Evolutionary conservation across 1,140 invertebrate species (phyloP).

Genomic region (Zaprionus tsacasi): DNA sequence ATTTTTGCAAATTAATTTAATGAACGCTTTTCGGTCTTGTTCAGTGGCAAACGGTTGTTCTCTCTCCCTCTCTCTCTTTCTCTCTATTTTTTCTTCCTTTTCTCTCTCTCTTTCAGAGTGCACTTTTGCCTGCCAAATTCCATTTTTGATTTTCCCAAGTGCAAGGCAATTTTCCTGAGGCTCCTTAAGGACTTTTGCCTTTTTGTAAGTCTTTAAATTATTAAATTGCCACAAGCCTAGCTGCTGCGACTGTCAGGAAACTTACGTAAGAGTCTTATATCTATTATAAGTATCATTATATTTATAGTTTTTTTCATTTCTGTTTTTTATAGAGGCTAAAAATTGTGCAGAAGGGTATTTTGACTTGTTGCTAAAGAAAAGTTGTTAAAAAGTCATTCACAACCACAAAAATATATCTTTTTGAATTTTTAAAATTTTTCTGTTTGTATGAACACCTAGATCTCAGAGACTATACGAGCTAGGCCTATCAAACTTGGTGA

Average conservation of each 20-base stretch:
- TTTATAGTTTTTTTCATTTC: not conserved
- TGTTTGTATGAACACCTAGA: too few relatives aligned
- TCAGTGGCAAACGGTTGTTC: constrained; percentile 54
- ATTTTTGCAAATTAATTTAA: constrained; percentile 82
- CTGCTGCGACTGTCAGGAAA: not conserved
- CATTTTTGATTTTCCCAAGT: not conserved
- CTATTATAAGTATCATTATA: not conserved
- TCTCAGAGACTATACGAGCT: too few relatives aligned
- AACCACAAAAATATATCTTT: too few relatives aligned
- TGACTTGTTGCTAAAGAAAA: not conserved
- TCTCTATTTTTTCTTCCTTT: not conserved
- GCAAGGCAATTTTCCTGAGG: not conserved
- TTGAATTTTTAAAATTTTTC: too few relatives aligned
- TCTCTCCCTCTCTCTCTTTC: constrained; percentile 9
- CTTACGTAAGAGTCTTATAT: not conserved
- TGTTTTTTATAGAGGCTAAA: not conserved
- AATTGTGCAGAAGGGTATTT: not conserved
- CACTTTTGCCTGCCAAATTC: not conserved
- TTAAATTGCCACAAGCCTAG: not conserved
- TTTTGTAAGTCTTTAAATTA: not conserved
- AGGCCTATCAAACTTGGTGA: too few relatives aligned
- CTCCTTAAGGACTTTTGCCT: not conserved
- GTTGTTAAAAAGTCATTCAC: too few relatives aligned
- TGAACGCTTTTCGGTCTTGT: constrained; percentile 72
- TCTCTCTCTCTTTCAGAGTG: not conserved